Evolutionary conservation across 2,113 vertebrate species (phyloP), one percentile per base, ranked within the genome.

Genomic region (Corythaixoides concolor): DNA sequence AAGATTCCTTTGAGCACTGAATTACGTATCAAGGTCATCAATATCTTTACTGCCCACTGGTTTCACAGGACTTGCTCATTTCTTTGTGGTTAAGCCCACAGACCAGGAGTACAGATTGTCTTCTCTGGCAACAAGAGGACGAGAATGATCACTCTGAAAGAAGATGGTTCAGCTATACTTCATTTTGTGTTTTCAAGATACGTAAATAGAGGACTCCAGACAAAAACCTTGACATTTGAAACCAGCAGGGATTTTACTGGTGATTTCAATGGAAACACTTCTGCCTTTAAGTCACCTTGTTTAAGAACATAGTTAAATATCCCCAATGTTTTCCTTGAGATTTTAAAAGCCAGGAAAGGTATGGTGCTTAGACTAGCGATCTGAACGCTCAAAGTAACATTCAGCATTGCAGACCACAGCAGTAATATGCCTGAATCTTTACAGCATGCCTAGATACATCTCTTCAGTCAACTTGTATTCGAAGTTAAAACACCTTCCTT

Each of bases 301-400:
- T 95, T 77, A 88, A 87, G 93, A 82, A 72, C 9, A 53, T 2
- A 60, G 17, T 58, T 76, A 76, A 3, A 1, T 15, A 58, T 62
- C 27, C 37, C 15, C 9, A 49, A 5, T 3, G 3, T 45, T 91
- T 91, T 90, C 64, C 60, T 12, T 4, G 22, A 21, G 11, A 84
- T 66, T 88, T 77, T 70, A 63, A 66, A 93, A 86, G 26, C 50
- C 43, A 63, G 59, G 66, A 74, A 47, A 39, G 3, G 23, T 47
- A 32, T 0, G 1, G 63, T 22, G 39, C 24, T 72, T 35, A 60
- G 10, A 35, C 12, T 22, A 72, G 28, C 24, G 88, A 45, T 28
- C 28, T 3, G 6, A 90, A 53, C 0, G 0, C 24, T 39, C 33
- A 18, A 62, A 67, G n/a, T 21, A 55, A 72, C 0, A 3, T 39